These are phyloP conservation scores for Nothocercus julius DNA, from an alignment of 2,113 vertebrate species.

Conservation along the genomic window DNA sequence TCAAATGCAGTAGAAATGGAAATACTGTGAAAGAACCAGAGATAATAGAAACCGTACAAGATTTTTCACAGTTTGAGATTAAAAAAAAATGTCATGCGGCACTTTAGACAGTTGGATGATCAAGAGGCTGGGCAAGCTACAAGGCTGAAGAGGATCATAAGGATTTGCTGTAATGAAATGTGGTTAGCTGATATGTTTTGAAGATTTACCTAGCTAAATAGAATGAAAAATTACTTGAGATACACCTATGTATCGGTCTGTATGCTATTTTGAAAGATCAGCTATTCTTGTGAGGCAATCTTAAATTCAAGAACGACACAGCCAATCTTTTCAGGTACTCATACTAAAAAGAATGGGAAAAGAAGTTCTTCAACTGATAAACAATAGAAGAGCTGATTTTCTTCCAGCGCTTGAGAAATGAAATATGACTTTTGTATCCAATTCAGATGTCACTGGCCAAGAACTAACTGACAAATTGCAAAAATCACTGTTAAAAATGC, in stretches of 20 bases:
- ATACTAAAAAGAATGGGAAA: neutral
- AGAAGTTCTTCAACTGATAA: neutral
- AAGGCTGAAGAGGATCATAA: neutral
- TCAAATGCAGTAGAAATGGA: neutral
- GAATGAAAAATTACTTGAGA: neutral
- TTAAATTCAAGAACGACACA: neutral
- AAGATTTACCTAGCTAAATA: neutral
- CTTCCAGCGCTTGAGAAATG: neutral
- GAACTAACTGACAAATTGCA: neutral
- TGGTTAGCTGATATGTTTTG: neutral
- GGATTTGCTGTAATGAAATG: neutral
- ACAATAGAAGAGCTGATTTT: neutral
- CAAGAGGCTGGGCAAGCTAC: neutral
- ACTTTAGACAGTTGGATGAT: neutral
- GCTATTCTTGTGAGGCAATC: neutral
- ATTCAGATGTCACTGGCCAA: neutral
- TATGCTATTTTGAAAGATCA: neutral
- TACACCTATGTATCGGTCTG: fast-evolving
- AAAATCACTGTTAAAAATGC: neutral
- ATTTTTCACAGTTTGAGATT: neutral
- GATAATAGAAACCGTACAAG: neutral
- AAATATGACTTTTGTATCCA: neutral
- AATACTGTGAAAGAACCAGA: neutral
- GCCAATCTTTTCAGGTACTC: neutral
- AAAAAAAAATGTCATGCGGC: neutral